A percentile compares a stretch with the other conserved stretches of the same genome.
phyloP scores from a whole-genome alignment of 2,888 invertebrate species.

The Cerastis rubricosa region DNA sequence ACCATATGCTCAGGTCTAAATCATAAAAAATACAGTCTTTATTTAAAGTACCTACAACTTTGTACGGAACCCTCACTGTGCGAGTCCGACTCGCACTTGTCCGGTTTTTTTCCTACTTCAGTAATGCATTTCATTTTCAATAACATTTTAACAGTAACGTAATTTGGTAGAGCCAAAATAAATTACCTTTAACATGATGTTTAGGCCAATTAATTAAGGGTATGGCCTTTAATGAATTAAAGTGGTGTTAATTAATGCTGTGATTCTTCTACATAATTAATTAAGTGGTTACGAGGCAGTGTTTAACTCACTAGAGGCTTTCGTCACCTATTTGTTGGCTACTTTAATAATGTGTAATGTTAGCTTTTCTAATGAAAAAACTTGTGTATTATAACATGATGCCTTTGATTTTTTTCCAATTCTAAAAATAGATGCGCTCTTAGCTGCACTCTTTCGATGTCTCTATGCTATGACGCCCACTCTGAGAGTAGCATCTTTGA shows the following conservation, averaged over 20 bases:
- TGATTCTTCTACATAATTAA: constrained; percentile 55
- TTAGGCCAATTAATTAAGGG: constrained; percentile 46
- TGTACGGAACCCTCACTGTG: too few relatives aligned
- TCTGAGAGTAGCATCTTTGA: not conserved
- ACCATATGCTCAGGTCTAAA: too few relatives aligned
- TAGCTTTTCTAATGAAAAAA: not conserved
- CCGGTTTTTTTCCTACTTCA: not conserved
- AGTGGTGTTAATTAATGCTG: constrained; percentile 43
- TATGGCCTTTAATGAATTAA: constrained; percentile 50
- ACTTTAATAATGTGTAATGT: not conserved
- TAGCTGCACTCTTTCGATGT: not conserved
- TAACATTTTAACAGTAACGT: not conserved
- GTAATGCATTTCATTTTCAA: constrained; percentile 15
- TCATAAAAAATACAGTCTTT: too few relatives aligned
- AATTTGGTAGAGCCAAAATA: constrained; percentile 20
- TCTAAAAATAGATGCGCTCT: not conserved
- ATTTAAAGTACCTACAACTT: too few relatives aligned
- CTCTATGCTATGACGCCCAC: not conserved
- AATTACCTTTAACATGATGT: constrained; percentile 17
- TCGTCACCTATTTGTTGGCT: constrained; percentile 9
- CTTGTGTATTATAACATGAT: not conserved
- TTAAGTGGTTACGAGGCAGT: constrained; percentile 28
- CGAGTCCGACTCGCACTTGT: too few relatives aligned
- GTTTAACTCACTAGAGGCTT: constrained; percentile 20
- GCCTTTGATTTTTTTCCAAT: not conserved